Base-by-base conservation (phyloP, 2,797 vertebrate species). In the Sebastes goodei region DNA sequence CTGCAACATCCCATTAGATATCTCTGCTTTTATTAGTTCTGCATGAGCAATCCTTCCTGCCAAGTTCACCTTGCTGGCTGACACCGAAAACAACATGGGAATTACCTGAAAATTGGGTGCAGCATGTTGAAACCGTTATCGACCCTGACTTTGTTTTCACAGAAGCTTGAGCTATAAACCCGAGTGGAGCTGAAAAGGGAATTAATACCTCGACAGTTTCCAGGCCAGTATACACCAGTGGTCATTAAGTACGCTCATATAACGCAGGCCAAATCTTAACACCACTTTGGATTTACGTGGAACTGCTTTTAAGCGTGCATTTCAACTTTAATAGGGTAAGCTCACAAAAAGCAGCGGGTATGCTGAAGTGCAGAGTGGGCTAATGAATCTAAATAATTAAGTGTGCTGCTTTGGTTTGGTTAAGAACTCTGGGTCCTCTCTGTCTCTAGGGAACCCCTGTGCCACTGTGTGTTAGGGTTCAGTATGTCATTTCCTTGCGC, bases 311-410 rank as follows among this genome's bases (percentile, higher is more conserved):
- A 53, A 80, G 69, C 71, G 68, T 86, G 80, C 80, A 72, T 83
- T 67, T 88, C 59, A 68, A 74, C 68, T 83, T 88, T 73, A 74
- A 86, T 32, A 71, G 67, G 49, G 27, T 55, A n/a, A 78, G 74
- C 75, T 80, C 64, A 64, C 66, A 73, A 84, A 88, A 81, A 59
- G 66, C 63, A 71, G 73, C n/a, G 27, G 33, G 53, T 75, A 59
- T 46, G 64, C 71, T 83, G 57, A 74, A 86, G 81, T 75, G 81
- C 86, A 2, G 78, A 89, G 84, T 52, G 82, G 82, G 62, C 81
- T 92, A 90, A 88, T 91, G 82, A 88, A 87, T 85, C 85, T 94
- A 90, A 95, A 94, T 94, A n/a, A 95, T 90, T 93, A 78, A 94
- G 89, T 38, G 66, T 32, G 42, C 32, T 75, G 83, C 89, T 86